Conservation (phyloP, 2,888 invertebrate species). For the Mamestra brassicae region DNA sequence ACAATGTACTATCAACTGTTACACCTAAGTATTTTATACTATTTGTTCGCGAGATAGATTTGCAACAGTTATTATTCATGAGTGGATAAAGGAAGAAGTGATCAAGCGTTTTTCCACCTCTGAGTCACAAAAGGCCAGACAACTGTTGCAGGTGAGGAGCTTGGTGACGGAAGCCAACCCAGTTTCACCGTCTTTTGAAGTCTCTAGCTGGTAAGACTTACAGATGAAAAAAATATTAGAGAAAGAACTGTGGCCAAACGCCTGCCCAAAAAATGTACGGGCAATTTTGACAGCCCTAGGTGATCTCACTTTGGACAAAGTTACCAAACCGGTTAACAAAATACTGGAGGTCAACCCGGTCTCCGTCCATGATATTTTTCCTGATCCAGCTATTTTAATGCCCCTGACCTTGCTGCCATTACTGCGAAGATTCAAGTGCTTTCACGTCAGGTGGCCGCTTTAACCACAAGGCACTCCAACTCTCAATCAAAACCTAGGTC, state of each 20-base stretch:
- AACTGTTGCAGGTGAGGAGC: too few species aligned
- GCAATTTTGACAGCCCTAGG: slow-evolving; percentile 4
- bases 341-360: not conserved
- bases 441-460: slow-evolving; percentile 1
- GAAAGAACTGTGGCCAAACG: not conserved
- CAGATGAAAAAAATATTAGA: not conserved
- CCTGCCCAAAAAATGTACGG: not conserved
- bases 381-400: not conserved
- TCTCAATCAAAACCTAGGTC: too few species aligned
- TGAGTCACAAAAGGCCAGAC: not conserved
- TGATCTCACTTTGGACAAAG: slow-evolving; percentile 2
- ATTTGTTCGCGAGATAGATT: too few species aligned
- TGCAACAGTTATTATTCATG: too few species aligned
- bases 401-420: slow-evolving; percentile 1
- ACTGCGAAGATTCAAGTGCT: not conserved
- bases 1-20: too few species aligned
- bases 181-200: slow-evolving; percentile 7
- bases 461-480: not conserved
- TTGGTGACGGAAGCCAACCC: too few species aligned
- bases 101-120: not conserved
- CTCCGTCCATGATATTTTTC: not conserved
- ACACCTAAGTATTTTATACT: too few species aligned
- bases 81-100: not conserved
- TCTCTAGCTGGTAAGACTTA: not conserved
- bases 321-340: not conserved